Evolutionary conservation across 1,140 invertebrate genomes (phyloP).

Genomic region (Papilio machaon): DNA sequence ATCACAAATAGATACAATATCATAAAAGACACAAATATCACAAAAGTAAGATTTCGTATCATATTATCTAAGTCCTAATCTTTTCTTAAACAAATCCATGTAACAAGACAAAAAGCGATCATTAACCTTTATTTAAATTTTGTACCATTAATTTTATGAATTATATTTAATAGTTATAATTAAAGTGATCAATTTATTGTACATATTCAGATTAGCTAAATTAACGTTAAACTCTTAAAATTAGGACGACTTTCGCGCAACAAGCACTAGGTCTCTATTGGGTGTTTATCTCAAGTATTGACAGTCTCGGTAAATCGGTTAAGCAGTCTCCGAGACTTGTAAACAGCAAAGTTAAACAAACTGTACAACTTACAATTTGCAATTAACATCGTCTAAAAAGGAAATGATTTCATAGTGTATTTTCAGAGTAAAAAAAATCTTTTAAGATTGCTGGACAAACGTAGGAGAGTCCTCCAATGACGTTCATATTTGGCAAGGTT

Average conservation of each 20-base stretch:
- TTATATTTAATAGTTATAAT: no score
- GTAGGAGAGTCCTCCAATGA: no score
- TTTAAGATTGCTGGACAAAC: neutral
- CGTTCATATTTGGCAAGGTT: neutral
- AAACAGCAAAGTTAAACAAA: conserved; percentile 3
- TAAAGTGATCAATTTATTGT: neutral
- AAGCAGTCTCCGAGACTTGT: neutral
- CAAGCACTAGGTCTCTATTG: neutral
- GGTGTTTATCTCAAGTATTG: conserved; percentile 1
- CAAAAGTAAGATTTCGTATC: no score
- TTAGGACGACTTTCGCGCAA: neutral
- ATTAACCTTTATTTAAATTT: no score
- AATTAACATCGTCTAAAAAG: neutral
- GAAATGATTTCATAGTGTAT: neutral
- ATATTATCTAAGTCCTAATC: no score
- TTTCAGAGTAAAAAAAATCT: neutral
- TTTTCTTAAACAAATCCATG: no score
- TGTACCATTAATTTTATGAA: no score
- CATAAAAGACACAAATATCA: no score
- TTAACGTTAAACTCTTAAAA: neutral
- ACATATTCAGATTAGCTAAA: neutral
- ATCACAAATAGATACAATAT: no score
- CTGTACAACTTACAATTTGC: neutral
- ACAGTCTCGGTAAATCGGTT: conserved; percentile 17
- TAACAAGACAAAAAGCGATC: no score